Evolutionary conservation across 2,797 vertebrate species (phyloP).

Genomic region (Lepus oiostolus): DNA sequence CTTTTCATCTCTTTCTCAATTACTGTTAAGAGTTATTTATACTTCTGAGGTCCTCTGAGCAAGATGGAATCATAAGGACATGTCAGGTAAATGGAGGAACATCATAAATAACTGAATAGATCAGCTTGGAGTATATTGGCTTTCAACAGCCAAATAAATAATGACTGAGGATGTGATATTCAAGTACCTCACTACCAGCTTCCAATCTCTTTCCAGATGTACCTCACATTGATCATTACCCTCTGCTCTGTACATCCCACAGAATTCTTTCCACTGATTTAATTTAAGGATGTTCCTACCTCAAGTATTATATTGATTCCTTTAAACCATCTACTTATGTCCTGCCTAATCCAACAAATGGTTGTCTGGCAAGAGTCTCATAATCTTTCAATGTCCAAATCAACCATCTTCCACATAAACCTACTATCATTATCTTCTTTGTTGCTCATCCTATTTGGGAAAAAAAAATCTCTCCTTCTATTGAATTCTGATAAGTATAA

Average conservation of each 20-base stretch:
- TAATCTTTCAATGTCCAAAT: neutral
- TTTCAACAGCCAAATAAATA: constrained; percentile 59
- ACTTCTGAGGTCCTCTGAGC: constrained; percentile 39
- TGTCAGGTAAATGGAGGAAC: constrained; percentile 53
- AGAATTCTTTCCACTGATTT: neutral
- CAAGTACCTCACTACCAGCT: neutral
- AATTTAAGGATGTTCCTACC: neutral
- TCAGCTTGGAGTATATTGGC: neutral
- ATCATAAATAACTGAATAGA: constrained; percentile 63
- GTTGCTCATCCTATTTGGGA: neutral
- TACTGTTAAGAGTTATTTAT: constrained; percentile 76
- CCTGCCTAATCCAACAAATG: neutral
- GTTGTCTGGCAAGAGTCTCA: neutral
- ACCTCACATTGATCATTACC: neutral
- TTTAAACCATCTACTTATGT: neutral
- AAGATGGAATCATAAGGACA: constrained; percentile 70
- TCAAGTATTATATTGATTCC: neutral
- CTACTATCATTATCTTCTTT: neutral
- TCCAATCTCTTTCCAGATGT: neutral
- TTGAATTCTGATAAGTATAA: neutral
- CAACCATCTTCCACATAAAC: neutral
- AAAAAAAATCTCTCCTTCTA: constrained; percentile 14
- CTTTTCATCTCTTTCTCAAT: constrained; percentile 50
- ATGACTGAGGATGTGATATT: neutral
- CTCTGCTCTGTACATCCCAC: neutral